These are phyloP conservation scores for Zapornia atra DNA, from an alignment of 2,113 vertebrate genomes.

Conservation along the genomic window DNA sequence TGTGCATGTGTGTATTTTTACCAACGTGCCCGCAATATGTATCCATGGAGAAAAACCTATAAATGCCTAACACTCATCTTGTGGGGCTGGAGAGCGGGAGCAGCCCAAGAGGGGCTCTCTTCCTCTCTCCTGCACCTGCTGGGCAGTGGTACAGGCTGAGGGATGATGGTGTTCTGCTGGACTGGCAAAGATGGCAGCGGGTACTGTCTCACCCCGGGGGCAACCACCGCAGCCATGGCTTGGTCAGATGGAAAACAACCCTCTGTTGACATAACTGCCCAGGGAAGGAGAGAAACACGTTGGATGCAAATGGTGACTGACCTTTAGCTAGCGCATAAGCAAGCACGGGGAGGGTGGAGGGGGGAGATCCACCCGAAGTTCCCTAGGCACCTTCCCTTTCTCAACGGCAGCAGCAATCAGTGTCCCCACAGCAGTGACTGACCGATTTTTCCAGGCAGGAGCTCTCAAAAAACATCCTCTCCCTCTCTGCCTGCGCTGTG, in stretches of 20 bases:
- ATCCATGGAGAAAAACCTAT: slow-evolving; percentile 69
- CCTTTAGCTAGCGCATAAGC: slow-evolving; percentile 29
- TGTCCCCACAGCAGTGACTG: accelerated
- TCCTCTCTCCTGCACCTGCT: neutral
- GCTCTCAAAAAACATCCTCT: neutral
- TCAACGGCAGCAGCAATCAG: neutral
- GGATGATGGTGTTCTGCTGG: accelerated
- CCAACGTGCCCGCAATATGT: slow-evolving; percentile 26
- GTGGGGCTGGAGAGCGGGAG: slow-evolving; percentile 8
- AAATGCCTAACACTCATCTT: slow-evolving; percentile 23
- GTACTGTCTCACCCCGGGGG: neutral
- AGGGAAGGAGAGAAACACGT: neutral
- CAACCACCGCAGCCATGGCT: accelerated
- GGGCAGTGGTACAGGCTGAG: accelerated
- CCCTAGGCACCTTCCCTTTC: neutral
- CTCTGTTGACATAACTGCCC: neutral
- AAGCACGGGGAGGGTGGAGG: neutral
- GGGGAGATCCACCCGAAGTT: neutral
- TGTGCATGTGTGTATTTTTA: slow-evolving; percentile 48
- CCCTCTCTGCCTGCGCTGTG: neutral
- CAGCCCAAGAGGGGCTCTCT: neutral
- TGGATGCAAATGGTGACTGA: neutral
- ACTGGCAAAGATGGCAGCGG: neutral
- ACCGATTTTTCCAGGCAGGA: neutral
- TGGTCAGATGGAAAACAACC: neutral